Conservation (phyloP, 2,888 invertebrate genomes). For the Drosophila setosimentum region DNA sequence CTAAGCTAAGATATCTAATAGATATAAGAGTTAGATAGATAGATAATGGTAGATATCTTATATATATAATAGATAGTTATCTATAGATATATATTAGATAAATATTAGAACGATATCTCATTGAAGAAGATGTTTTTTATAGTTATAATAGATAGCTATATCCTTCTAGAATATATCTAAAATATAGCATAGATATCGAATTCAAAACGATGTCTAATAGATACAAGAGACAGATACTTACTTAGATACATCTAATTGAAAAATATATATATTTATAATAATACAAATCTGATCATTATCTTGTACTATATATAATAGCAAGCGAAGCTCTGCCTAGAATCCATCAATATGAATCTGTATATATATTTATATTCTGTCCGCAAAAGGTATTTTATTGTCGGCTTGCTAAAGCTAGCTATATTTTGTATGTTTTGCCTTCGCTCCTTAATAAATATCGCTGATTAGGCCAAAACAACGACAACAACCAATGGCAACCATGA, state of each 20-base stretch:
- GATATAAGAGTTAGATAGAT: too few relatives aligned
- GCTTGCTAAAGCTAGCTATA: background rate
- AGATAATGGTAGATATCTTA: too few relatives aligned
- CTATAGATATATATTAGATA: too few relatives aligned
- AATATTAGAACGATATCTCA: too few relatives aligned
- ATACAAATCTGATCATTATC: background rate
- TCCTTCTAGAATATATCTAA: background rate
- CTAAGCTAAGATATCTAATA: background rate
- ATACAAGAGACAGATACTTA: too few relatives aligned
- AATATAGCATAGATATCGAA: background rate
- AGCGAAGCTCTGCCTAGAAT: background rate
- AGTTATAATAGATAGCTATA: background rate
- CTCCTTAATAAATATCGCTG: constrained; percentile 43
- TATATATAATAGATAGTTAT: too few relatives aligned
- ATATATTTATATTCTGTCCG: background rate
- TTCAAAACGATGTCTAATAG: too few relatives aligned
- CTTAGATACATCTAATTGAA: too few relatives aligned
- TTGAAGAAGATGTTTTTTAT: background rate
- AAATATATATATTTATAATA: too few relatives aligned
- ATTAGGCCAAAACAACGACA: constrained; percentile 33
- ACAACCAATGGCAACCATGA: constrained; percentile 2
- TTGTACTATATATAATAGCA: background rate
- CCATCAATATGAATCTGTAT: too few relatives aligned
- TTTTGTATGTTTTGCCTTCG: background rate
- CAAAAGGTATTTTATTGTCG: constrained; percentile 8